Base-by-base conservation (phyloP, 2,113 vertebrate species). In the Plecturocebus donacophilus region DNA sequence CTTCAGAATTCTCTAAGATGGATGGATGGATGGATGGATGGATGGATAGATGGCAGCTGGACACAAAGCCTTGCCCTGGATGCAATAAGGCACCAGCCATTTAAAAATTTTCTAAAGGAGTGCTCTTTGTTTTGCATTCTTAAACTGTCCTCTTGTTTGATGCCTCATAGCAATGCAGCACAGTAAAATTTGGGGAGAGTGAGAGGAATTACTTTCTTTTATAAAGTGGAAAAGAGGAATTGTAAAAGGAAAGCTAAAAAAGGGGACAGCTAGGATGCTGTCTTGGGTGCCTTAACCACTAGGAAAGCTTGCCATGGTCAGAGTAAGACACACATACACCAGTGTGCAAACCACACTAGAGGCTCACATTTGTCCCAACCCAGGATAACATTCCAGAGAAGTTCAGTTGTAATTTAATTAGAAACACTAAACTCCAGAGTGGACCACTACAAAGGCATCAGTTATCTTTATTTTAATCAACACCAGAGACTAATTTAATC, bases 401-500 rank as follows among this genome's bases (percentile, higher is more conserved):
- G 81, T 13, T n/a, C n/a, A 80, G 54, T 20, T 56, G 6, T n/a
- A 61, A 56, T 64, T 84, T 92, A 83, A 82, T 56, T 45, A 87
- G 68, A 73, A 94, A 94, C 17, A 52, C 87, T 94, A 79, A 81
- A 42, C 35, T 47, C 73, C 52, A 77, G 27, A 61, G 47, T 54
- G 52, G 40, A 32, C 45, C 76, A 54, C 83, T 73, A 66, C 21
- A n/a, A 80, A 77, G 49, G 77, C 56, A 66, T 23, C 12, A 4
- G 73, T 75, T 84, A 71, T 64, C 94, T 45, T 49, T 56, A 23
- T 30, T 11, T 14, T 92, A 54, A 76, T 87, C 77, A 75, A 86
- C 56, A 89, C 8, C 76, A 77, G 64, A 91, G 86, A 79, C 66
- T 94, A 88, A 93, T 42, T 73, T 73, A 75, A 84, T 42, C 89